These are phyloP conservation scores for Phylloscopus collybita DNA, from an alignment of 2,797 vertebrate genomes.

Conservation along the genomic window DNA sequence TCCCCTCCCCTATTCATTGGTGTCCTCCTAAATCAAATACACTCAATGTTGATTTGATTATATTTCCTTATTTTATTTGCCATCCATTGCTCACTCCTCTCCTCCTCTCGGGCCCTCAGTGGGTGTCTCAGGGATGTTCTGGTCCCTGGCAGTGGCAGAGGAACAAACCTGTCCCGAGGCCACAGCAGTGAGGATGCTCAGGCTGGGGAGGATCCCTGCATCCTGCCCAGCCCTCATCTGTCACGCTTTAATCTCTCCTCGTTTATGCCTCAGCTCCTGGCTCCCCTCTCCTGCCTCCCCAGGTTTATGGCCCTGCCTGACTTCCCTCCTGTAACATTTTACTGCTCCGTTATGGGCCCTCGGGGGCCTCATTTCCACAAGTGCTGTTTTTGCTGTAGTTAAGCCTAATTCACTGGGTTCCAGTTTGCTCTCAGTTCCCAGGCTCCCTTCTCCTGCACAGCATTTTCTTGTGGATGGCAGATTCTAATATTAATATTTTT, in stretches of 20 bases:
- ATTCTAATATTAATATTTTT: not conserved
- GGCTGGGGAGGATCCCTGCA: not conserved
- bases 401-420: slow-evolving; percentile 66
- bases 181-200: not conserved
- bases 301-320: slow-evolving; percentile 62
- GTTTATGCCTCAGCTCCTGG: slow-evolving; percentile 48
- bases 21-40: slow-evolving; percentile 65
- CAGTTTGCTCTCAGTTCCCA: slow-evolving; percentile 31
- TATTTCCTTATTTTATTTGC: slow-evolving; percentile 63
- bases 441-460: not conserved
- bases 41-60: slow-evolving; percentile 60
- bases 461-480: not conserved
- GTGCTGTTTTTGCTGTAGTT: slow-evolving; percentile 65
- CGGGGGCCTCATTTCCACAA: slow-evolving; percentile 70
- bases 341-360: slow-evolving; percentile 62
- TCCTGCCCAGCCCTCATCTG: slow-evolving; percentile 36
- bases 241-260: slow-evolving; percentile 35
- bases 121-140: not conserved
- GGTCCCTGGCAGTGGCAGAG: not conserved
- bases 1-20: slow-evolving; percentile 53
- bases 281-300: slow-evolving; percentile 48
- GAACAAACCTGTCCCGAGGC: not conserved
- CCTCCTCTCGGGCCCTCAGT: not conserved
- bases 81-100: not conserved
- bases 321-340: slow-evolving; percentile 69